Evolutionary conservation across 2,888 invertebrate genomes (phyloP).

Genomic region (Chromoteleia sp.): DNA sequence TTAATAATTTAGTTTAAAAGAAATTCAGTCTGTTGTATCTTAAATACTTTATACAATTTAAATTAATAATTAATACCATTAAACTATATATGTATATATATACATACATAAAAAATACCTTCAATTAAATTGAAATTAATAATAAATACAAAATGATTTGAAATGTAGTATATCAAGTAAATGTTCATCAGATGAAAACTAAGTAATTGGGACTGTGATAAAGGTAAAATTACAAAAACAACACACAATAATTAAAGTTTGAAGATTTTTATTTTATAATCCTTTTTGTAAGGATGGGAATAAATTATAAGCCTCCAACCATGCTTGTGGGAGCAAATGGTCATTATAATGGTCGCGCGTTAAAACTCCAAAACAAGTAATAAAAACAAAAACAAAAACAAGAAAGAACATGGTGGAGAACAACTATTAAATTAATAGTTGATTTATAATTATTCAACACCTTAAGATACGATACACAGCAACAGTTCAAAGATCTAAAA

Average conservation of each 20-base stretch:
- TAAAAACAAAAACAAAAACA: constrained; percentile 8
- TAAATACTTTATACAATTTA: no score
- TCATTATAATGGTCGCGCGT: constrained; percentile 6
- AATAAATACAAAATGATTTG: no score
- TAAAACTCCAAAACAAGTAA: not conserved
- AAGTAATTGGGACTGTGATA: no score
- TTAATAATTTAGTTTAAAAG: no score
- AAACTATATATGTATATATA: no score
- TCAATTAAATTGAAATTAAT: no score
- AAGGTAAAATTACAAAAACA: no score
- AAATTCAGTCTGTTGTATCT: no score
- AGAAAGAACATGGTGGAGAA: constrained; percentile 2
- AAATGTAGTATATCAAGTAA: no score
- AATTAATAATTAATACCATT: no score
- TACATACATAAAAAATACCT: no score
- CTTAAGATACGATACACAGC: constrained; percentile 10
- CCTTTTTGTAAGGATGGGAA: constrained; percentile 85
- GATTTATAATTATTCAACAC: constrained; percentile 6
- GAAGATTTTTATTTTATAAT: constrained; percentile 83
- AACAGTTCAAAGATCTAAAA: constrained; percentile 3
- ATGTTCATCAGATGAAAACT: no score
- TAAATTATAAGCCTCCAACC: constrained; percentile 85
- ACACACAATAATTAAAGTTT: constrained; percentile 75
- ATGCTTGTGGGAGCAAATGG: constrained; percentile 80
- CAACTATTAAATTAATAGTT: not conserved